Percentiles rank a stretch among this genome's conserved stretches.
Evolutionary conservation across 2,888 invertebrate genomes (phyloP).

Genomic region (Toxonevra muliebris): DNA sequence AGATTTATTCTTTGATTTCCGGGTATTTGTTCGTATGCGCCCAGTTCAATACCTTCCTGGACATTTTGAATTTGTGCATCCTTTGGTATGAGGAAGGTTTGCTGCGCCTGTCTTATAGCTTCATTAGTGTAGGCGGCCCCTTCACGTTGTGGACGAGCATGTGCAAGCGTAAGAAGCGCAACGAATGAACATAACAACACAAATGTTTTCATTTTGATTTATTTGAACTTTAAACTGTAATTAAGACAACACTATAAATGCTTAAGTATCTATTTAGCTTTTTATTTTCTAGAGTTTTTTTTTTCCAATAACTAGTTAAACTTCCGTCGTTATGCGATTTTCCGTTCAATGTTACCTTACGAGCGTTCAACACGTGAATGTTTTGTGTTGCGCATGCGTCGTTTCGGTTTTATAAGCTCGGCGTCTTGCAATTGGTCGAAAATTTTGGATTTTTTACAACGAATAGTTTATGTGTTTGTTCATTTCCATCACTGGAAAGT

Average conservation of each 20-base stretch:
- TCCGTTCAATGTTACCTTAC: constrained; percentile 51
- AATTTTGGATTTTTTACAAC: neutral
- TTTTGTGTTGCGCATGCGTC: constrained; percentile 46
- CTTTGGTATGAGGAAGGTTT: constrained; percentile 84
- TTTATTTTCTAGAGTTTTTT: constrained; percentile 17
- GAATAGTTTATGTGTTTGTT: neutral
- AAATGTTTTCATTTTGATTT: constrained; percentile 39
- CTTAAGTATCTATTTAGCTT: constrained; percentile 8
- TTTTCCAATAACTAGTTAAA: constrained; percentile 14
- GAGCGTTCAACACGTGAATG: constrained; percentile 51
- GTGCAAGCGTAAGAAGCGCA: constrained; percentile 46
- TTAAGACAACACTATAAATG: constrained; percentile 22
- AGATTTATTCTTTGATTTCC: constrained; percentile 85
- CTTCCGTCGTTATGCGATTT: constrained; percentile 11
- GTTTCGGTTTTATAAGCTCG: constrained; percentile 56
- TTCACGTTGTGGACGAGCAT: constrained; percentile 70
- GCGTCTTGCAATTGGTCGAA: constrained; percentile 32
- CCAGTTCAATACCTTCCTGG: constrained; percentile 86
- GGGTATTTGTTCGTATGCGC: constrained; percentile 87
- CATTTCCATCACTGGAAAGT: constrained; percentile 8
- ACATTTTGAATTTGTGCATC: constrained; percentile 88
- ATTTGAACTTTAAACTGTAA: constrained; percentile 24
- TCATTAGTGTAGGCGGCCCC: constrained; percentile 86
- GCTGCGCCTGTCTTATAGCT: constrained; percentile 87
- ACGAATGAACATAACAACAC: constrained; percentile 45